phyloP scores from a whole-genome alignment of 92 coral and sea anemone species.

The Siderastrea radians region DNA sequence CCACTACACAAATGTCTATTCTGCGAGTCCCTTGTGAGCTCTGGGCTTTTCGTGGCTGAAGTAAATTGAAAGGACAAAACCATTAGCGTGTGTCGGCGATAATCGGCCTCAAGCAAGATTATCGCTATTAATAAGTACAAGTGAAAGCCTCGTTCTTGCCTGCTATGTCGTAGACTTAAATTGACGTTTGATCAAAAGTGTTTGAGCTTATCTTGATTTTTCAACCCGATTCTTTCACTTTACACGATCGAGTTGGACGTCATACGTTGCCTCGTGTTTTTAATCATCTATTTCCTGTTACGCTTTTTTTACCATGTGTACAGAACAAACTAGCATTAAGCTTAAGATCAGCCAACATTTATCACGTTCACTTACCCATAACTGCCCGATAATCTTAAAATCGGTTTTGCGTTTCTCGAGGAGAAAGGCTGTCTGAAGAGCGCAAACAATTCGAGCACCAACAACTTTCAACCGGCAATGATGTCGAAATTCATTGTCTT shows the following conservation, averaged over 20 bases:
- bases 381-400: background rate
- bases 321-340: background rate
- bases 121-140: background rate
- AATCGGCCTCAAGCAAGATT: background rate
- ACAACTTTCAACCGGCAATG: constrained; percentile 28
- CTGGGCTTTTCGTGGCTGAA: constrained; percentile 52
- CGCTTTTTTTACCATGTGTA: background rate
- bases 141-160: background rate
- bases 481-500: constrained; percentile 29
- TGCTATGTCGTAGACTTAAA: background rate
- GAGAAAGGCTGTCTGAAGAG: background rate
- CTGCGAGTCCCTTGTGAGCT: constrained; percentile 27
- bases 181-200: background rate
- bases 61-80: background rate
- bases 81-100: background rate
- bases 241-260: background rate
- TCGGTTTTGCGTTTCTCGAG: background rate
- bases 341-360: background rate
- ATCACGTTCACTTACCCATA: constrained; percentile 23
- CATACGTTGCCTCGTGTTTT: constrained; percentile 8
- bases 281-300: background rate
- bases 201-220: background rate
- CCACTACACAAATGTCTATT: constrained; percentile 76
- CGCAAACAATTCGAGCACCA: background rate
- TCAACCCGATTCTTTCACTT: background rate